Conservation (phyloP, 1,140 invertebrate genomes). For the Saccostrea glomerata region DNA sequence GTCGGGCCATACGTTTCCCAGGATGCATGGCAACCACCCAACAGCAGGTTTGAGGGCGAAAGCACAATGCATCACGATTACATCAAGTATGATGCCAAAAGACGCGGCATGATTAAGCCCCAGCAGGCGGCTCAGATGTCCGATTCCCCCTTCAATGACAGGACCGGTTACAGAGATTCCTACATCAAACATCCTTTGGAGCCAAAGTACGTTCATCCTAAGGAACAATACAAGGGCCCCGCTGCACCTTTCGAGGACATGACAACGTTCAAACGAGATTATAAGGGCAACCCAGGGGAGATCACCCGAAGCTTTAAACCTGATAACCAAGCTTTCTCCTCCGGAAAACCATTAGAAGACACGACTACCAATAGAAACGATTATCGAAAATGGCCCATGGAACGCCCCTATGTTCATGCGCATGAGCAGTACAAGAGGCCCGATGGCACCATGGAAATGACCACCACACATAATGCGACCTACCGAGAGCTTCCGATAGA, state of each 20-base stretch:
- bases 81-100: conserved; percentile 67
- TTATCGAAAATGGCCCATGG: conserved; percentile 76
- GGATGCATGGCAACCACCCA: conserved; percentile 71
- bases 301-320: conserved; percentile 72
- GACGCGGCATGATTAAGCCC: conserved; percentile 73
- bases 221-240: conserved; percentile 68
- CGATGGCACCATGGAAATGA: conserved; percentile 77
- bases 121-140: conserved; percentile 70
- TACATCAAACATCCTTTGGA: conserved; percentile 76
- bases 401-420: conserved; percentile 70
- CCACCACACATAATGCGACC: conserved; percentile 75
- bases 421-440: conserved; percentile 74
- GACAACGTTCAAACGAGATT: conserved; percentile 77
- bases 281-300: conserved; percentile 68
- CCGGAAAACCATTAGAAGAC: conserved; percentile 74
- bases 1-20: conserved; percentile 62
- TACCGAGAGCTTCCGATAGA: conserved; percentile 70
- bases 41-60: conserved; percentile 73
- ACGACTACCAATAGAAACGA: conserved; percentile 77
- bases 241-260: conserved; percentile 73
- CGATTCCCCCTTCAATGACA: conserved; percentile 76
- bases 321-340: conserved; percentile 68
- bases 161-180: conserved; percentile 75
- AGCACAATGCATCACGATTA: conserved; percentile 76
- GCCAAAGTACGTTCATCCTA: conserved; percentile 63